phyloP scores from a whole-genome alignment of 1,140 invertebrate genomes.

The Agrilus planipennis region DNA sequence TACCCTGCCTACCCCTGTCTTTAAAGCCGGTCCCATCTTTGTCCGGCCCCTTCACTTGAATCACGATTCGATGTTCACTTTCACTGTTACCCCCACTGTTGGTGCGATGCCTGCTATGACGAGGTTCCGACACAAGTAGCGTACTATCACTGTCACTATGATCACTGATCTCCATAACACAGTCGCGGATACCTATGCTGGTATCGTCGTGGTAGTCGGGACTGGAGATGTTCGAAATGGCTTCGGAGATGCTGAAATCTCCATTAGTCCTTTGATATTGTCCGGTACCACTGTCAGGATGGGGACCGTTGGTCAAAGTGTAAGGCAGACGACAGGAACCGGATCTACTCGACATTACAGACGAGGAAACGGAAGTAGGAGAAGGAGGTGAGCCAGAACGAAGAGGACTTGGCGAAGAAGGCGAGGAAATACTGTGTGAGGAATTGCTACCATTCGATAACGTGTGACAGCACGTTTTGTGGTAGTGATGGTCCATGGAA shows the following conservation, averaged over 20 bases:
- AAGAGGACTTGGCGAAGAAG: slow-evolving; percentile 51
- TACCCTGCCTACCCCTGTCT: slow-evolving; percentile 9
- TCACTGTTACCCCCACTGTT: slow-evolving; percentile 22
- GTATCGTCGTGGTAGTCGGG: slow-evolving; percentile 74
- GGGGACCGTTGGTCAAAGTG: slow-evolving; percentile 23
- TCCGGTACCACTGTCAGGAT: slow-evolving; percentile 15
- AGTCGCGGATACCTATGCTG: slow-evolving; percentile 51
- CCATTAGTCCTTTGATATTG: slow-evolving; percentile 36
- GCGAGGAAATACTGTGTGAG: slow-evolving; percentile 46
- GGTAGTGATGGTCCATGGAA: slow-evolving; percentile 25
- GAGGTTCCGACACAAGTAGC: slow-evolving; percentile 62
- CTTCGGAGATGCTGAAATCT: slow-evolving; percentile 63
- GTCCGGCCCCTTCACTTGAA: slow-evolving; percentile 67
- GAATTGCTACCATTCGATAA: slow-evolving; percentile 45
- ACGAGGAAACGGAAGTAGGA: slow-evolving; percentile 74
- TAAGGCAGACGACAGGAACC: slow-evolving; percentile 24
- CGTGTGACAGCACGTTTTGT: slow-evolving; percentile 37
- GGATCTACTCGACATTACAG: slow-evolving; percentile 65
- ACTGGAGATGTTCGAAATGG: slow-evolving; percentile 75
- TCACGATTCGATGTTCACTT: slow-evolving; percentile 66
- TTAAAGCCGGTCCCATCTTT: slow-evolving; percentile 35
- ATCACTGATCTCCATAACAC: slow-evolving; percentile 74
- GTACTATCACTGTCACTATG: slow-evolving; percentile 73
- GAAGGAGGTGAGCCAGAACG: slow-evolving; percentile 61
- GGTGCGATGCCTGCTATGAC: slow-evolving; percentile 52